phyloP scores from a whole-genome alignment of 2,888 invertebrate species.

The Sycophila texana region DNA sequence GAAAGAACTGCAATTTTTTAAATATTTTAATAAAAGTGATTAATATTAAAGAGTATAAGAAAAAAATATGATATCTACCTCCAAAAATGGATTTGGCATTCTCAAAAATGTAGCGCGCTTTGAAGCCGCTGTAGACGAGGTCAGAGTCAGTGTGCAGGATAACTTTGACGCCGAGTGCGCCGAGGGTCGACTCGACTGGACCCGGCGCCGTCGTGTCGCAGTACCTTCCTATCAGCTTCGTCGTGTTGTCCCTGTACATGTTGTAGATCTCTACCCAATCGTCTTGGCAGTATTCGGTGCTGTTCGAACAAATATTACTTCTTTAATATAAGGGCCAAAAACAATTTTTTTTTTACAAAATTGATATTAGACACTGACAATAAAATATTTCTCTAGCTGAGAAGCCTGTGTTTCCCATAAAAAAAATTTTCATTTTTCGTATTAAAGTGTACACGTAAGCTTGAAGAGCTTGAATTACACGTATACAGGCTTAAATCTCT shows the following conservation, averaged over 20 bases:
- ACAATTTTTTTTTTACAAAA: no score
- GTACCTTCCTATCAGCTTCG: constrained; percentile 92
- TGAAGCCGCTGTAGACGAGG: constrained; percentile 95
- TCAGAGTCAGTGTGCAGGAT: constrained; percentile 92
- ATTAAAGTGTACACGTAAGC: no score
- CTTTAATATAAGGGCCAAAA: no score
- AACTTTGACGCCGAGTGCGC: constrained; percentile 91
- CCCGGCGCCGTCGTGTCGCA: constrained; percentile 95
- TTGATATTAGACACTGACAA: no score
- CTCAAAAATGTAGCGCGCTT: constrained; percentile 96
- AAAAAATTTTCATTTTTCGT: no score
- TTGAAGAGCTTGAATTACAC: no score
- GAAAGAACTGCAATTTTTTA: no score
- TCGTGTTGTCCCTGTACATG: constrained; percentile 88
- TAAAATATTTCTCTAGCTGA: no score
- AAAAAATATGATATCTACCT: constrained; percentile 71
- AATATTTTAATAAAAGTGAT: constrained; percentile 2
- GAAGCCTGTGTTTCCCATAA: no score
- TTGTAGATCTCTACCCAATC: constrained; percentile 97
- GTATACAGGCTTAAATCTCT: no score
- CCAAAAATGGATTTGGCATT: constrained; percentile 91
- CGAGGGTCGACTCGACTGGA: constrained; percentile 93
- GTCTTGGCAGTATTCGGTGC: constrained; percentile 88
- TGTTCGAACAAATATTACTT: background rate
- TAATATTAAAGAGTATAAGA: background rate